Evolutionary conservation across 2,888 invertebrate species (phyloP).

Genomic region (Dolichomitus sp.): DNA sequence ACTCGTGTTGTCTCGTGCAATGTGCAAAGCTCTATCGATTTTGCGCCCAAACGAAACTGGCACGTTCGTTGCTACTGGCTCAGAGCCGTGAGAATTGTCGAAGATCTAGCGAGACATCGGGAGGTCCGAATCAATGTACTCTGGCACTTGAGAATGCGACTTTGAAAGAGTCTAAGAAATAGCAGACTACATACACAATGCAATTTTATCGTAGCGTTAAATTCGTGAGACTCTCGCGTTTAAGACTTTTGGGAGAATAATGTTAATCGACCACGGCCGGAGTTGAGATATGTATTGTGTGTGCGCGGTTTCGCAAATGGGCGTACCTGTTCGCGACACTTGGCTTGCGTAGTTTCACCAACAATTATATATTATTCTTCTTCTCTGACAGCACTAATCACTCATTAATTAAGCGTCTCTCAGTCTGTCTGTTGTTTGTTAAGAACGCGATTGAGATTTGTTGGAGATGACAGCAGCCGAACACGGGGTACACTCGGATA

Average conservation of each 20-base stretch:
- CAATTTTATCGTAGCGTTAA: background rate
- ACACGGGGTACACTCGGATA: constrained; percentile 56
- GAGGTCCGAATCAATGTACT: constrained; percentile 6
- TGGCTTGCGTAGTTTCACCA: constrained; percentile 51
- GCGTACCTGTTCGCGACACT: constrained; percentile 70
- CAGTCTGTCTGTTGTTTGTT: background rate
- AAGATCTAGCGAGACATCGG: constrained; percentile 27
- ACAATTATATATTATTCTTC: constrained; percentile 15
- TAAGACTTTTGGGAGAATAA: background rate
- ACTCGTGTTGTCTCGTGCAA: constrained; percentile 65
- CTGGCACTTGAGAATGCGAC: background rate
- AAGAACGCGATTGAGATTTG: constrained; percentile 6
- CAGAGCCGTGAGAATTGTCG: constrained; percentile 29
- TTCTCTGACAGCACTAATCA: constrained; percentile 47
- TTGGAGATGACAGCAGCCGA: constrained; percentile 59
- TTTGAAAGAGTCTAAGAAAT: background rate
- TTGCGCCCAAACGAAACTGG: constrained; percentile 75
- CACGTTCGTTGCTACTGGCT: constrained; percentile 66
- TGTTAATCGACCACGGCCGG: constrained; percentile 31
- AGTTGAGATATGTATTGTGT: constrained; percentile 20
- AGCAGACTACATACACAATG: background rate
- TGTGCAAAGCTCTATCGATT: constrained; percentile 77
- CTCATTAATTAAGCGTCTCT: constrained; percentile 21
- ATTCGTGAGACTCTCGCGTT: constrained; percentile 22
- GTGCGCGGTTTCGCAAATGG: constrained; percentile 64